Evolutionary conservation across 2,113 vertebrate genomes (phyloP), one percentile per base, ranked within the genome.

Genomic region (Pseudonaja textilis): DNA sequence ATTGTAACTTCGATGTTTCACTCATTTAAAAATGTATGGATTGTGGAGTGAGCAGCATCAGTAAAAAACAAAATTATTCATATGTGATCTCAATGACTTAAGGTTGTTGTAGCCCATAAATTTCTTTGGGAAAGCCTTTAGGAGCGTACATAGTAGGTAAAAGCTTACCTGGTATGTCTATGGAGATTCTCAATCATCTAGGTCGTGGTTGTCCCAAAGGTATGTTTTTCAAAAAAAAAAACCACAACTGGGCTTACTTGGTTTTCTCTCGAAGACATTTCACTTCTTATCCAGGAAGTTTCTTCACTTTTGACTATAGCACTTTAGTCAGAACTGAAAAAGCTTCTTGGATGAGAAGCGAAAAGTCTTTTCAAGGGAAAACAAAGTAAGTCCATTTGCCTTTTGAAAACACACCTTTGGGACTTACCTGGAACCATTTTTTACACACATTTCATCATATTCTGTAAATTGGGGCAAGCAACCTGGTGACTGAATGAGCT

Each of bases 11-110:
- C 12, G 92, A 93, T 85, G 91, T 91, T 91, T 8, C 91, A 47
- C 90, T 95, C 93, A 95, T 29, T 93, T 85, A 91, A 93, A 81
- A 93, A 95, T 93, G 87, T 87, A 55, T 90, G 95, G 92, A 85
- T 50, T 89, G 45, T 93, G 59, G 55, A 96, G 93, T 87, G 81
- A 89, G 90, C 95, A 93, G 57, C 74, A 87, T 90, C 64, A 95
- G 95, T 96, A 94, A 96, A 95, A 95, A 95, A 54, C 0, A 57
- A 89, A 90, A 81, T 87, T 87, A 47, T 89, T 56, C 42, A 93
- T 22, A 0, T 45, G 91, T 89, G 47, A 8, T n/a, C 90, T 89
- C 90, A 85, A 34, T 9, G 54, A 93, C 90, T 61, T 94, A 85
- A 86, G 57, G 26, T 42, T 81, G 4, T 88, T 22, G 34, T n/a